These are phyloP conservation scores for Stenoptilia bipunctidactyla DNA, from an alignment of 2,888 invertebrate species.

Conservation along the genomic window DNA sequence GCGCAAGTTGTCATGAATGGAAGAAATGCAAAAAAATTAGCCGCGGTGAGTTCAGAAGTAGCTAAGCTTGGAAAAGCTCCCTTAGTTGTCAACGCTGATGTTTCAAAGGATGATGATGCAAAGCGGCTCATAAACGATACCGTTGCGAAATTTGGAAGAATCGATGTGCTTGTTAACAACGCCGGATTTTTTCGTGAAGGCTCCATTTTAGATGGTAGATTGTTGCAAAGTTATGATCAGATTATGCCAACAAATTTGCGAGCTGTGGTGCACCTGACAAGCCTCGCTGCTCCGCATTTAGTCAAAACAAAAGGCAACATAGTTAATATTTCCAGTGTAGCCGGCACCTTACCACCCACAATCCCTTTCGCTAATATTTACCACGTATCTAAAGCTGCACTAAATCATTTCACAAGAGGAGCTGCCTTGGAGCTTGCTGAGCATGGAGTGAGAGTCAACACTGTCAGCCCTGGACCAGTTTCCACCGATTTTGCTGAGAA, in stretches of 20 bases:
- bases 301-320: conserved; percentile 19
- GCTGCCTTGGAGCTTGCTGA: conserved; percentile 74
- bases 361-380: conserved; percentile 11
- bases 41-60: conserved; percentile 11
- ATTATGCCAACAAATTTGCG: conserved; percentile 19
- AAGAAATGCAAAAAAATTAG: conserved; percentile 14
- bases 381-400: conserved; percentile 27
- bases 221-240: conserved; percentile 17
- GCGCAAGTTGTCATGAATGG: conserved; percentile 18
- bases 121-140: conserved; percentile 20
- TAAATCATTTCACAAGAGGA: conserved; percentile 81
- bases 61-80: conserved; percentile 15
- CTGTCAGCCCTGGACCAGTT: conserved; percentile 79
- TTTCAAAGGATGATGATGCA: conserved; percentile 21
- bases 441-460: conserved; percentile 75
- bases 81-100: conserved; percentile 21
- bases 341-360: conserved; percentile 7
- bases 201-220: conserved; percentile 15
- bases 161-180: conserved; percentile 29
- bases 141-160: conserved; percentile 19
- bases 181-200: conserved; percentile 19
- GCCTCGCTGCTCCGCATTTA: conserved; percentile 17
- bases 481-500: conserved; percentile 24
- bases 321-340: conserved; percentile 19
- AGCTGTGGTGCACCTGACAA: conserved; percentile 16